Evolutionary conservation across 1,140 invertebrate genomes (phyloP), one percentile per base, ranked within the genome.

Genomic region (Drosophila santomea): DNA sequence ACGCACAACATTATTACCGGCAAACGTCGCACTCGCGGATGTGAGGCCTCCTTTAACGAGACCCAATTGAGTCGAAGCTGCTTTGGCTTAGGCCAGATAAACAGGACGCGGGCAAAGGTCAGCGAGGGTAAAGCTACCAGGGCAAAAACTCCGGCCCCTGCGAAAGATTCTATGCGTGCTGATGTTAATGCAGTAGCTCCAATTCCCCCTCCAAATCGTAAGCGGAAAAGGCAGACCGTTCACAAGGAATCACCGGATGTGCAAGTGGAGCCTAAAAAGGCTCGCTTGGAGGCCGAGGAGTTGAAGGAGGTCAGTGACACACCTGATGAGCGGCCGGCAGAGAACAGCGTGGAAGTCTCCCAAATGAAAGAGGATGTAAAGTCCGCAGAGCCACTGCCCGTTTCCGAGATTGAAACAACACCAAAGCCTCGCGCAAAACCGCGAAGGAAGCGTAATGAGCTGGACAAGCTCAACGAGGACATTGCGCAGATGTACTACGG

Each of bases 401-500:
- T 15, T 20, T 4, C 47, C n/a, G 48, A 28, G 10, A 35, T 25
- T 2, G 39, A 32, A 12, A n/a, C 39, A 2, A 23, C 39, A 3
- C 15, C 10, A 2, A 61, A n/a, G 0, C 28, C 57, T 14, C 61
- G 44, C 7, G 2, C 14, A 4, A 78, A 41, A 12, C 39, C 44
- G 1, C 55, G 60, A 1, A 80, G 79, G 54, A 74, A 62, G 44
- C 58, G 71, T 12, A 93, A 74, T 20, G 95, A 95, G 51, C 61
- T 95, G 7, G 95, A 95, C 44, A 92, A 93, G 62, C 88, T 95
- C 0, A 95, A 95, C 48, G 94, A 95, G 20, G 95, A 95, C 74
- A 94, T 95, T 41, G 66, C 84, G 0, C 38, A 59, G 1, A 63
- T 93, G 94, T 64, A 94, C 20, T 64, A 95, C 43, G 92, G 93